phyloP scores from a whole-genome alignment of 2,797 vertebrate species.

The Hylomyscus alleni region DNA sequence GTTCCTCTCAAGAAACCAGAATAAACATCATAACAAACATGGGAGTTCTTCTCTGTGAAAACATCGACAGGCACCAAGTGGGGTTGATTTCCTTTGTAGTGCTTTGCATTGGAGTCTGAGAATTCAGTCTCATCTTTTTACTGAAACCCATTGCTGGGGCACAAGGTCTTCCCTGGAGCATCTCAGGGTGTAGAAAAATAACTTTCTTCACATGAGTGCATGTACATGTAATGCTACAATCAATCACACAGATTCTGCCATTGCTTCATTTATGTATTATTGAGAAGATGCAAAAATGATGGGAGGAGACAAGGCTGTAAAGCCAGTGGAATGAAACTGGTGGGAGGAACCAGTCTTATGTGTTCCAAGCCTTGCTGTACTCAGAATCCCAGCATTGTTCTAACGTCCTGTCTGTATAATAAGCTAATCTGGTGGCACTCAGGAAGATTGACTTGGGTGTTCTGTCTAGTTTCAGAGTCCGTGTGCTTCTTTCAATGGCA shows the following conservation, averaged over 20 bases:
- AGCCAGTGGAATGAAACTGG: slow-evolving; percentile 87
- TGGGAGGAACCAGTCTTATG: slow-evolving; percentile 87
- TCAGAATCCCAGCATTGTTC: slow-evolving; percentile 88
- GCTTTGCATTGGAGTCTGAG: slow-evolving; percentile 34
- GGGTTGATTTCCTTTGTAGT: slow-evolving; percentile 54
- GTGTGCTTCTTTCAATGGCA: slow-evolving; percentile 89
- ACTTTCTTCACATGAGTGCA: slow-evolving; percentile 77
- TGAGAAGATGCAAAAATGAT: slow-evolving; percentile 88
- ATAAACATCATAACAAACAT: slow-evolving; percentile 15
- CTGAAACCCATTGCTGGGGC: slow-evolving; percentile 41
- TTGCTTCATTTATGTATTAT: slow-evolving; percentile 90
- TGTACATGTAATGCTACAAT: slow-evolving; percentile 81
- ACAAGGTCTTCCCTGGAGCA: slow-evolving; percentile 71
- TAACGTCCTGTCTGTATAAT: slow-evolving; percentile 87
- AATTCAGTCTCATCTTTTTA: slow-evolving; percentile 64
- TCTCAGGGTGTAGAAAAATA: slow-evolving; percentile 83
- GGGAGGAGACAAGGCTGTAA: slow-evolving; percentile 88
- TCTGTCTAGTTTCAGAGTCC: slow-evolving; percentile 90
- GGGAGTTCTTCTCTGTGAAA: slow-evolving; percentile 48
- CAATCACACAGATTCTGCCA: slow-evolving; percentile 88
- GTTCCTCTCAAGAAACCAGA: slow-evolving; percentile 20
- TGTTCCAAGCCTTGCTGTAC: slow-evolving; percentile 84
- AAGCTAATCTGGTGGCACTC: slow-evolving; percentile 90
- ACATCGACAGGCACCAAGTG: slow-evolving; percentile 51
- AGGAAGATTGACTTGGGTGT: slow-evolving; percentile 90